Conservation (phyloP, 2,888 invertebrate species). For the Cheilosia pagana region DNA sequence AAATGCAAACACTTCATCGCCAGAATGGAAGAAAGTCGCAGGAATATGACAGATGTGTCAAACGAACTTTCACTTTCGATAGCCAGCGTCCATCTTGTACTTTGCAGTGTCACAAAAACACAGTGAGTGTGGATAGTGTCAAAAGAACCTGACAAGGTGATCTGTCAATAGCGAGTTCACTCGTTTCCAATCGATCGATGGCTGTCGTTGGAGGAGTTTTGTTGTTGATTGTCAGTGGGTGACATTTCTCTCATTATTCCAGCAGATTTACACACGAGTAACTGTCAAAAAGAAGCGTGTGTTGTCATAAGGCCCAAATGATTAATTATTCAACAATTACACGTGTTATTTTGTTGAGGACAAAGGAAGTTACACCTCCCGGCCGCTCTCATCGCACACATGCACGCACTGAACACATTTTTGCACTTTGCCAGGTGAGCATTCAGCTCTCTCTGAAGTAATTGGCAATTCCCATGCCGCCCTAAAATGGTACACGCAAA, state of each 20-base stretch:
- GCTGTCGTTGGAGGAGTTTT: constrained; percentile 1
- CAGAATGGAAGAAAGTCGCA: constrained; percentile 4
- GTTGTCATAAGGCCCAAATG: constrained; percentile 11
- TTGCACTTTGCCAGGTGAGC: constrained; percentile 58
- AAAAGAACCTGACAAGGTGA: constrained; percentile 35
- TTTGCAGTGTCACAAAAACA: constrained; percentile 21
- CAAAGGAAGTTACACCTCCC: constrained; percentile 10
- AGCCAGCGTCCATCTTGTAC: constrained; percentile 21
- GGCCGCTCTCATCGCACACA: neutral
- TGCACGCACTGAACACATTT: constrained; percentile 47
- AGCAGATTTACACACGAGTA: neutral
- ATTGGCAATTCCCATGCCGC: constrained; percentile 41
- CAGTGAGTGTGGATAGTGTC: neutral
- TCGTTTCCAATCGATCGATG: neutral
- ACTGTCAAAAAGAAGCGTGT: neutral
- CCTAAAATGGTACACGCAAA: constrained; percentile 1
- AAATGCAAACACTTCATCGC: neutral
- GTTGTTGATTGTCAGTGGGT: neutral
- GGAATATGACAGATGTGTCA: neutral
- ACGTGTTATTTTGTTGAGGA: constrained; percentile 32
- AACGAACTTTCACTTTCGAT: constrained; percentile 22
- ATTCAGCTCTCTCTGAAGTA: constrained; percentile 36
- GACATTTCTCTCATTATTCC: neutral
- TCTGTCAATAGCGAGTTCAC: constrained; percentile 28
- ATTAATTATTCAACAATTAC: constrained; percentile 58